Evolutionary conservation across 2,113 vertebrate genomes (phyloP).

Genomic region (Blennius ocellaris): DNA sequence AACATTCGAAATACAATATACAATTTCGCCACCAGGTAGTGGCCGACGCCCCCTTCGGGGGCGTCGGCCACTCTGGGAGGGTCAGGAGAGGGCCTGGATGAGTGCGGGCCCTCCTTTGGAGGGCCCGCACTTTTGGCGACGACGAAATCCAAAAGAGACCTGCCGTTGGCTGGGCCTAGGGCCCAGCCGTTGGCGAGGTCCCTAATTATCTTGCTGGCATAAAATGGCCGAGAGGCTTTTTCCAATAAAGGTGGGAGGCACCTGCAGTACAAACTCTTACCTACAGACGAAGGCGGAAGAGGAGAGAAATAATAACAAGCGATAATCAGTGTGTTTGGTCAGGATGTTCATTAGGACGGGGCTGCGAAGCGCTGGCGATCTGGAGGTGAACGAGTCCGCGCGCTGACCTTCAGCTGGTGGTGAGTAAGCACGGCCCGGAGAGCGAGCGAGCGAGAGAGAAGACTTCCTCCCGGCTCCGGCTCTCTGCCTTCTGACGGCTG

Average conservation of each 20-base stretch:
- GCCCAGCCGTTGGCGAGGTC: too few relatives aligned
- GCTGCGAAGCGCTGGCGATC: conserved; percentile 59
- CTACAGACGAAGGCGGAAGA: conserved; percentile 72
- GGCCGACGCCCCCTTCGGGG: too few relatives aligned
- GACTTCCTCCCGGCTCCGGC: conserved; percentile 69
- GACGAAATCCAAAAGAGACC: too few relatives aligned
- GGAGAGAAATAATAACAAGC: conserved; percentile 47
- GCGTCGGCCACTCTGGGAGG: too few relatives aligned
- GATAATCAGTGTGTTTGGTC: conserved; percentile 53
- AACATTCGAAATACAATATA: too few relatives aligned
- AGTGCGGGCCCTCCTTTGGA: too few relatives aligned
- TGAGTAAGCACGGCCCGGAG: conserved; percentile 73
- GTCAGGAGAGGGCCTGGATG: too few relatives aligned
- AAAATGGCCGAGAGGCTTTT: conserved; percentile 75
- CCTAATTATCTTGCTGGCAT: conserved; percentile 77
- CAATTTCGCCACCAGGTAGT: too few relatives aligned
- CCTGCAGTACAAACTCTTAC: conserved; percentile 69
- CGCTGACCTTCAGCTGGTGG: conserved; percentile 74
- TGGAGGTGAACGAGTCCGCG: conserved; percentile 75
- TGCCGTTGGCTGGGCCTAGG: too few relatives aligned
- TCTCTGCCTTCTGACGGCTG: conserved; percentile 78
- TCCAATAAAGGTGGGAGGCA: conserved; percentile 78
- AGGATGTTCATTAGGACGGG: conserved; percentile 50
- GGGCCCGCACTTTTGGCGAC: too few relatives aligned
- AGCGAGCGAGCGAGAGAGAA: conserved; percentile 58